phyloP scores from a whole-genome alignment of 2,797 vertebrate species.

The Aplochiton taeniatus region DNA sequence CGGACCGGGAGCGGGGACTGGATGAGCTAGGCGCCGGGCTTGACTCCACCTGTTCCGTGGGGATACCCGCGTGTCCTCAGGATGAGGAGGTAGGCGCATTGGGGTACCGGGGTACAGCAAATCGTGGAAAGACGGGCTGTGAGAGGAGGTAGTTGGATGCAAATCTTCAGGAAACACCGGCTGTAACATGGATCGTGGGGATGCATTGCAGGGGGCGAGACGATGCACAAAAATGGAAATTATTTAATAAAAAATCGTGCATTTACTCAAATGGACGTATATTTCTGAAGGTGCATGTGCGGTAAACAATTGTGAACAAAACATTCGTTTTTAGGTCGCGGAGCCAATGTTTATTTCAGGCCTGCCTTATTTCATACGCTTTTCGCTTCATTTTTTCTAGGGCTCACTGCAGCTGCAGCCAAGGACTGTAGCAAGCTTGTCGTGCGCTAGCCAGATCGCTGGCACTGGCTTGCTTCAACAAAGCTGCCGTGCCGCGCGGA shows the following conservation, averaged over 20 bases:
- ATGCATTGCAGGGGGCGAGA: slow-evolving; percentile 56
- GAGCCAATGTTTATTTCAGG: slow-evolving; percentile 68
- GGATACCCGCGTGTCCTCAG: slow-evolving; percentile 74
- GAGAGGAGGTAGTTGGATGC: slow-evolving; percentile 66
- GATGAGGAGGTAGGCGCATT: slow-evolving; percentile 79
- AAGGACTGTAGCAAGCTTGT: neutral
- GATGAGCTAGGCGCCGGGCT: slow-evolving; percentile 69
- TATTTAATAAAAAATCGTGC: slow-evolving; percentile 1
- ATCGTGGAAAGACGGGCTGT: slow-evolving; percentile 53
- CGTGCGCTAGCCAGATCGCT: slow-evolving; percentile 16
- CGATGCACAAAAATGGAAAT: slow-evolving; percentile 41
- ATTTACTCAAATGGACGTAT: neutral
- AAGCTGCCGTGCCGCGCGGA: neutral
- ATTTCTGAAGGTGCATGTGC: slow-evolving; percentile 29
- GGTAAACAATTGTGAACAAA: slow-evolving; percentile 31
- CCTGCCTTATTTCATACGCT: slow-evolving; percentile 64
- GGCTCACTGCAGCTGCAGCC: slow-evolving; percentile 66
- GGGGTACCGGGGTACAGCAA: slow-evolving; percentile 30
- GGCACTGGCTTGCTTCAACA: slow-evolving; percentile 19
- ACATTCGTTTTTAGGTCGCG: slow-evolving; percentile 29
- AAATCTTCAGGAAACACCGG: slow-evolving; percentile 75
- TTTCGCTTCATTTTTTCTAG: slow-evolving; percentile 49
- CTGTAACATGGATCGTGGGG: slow-evolving; percentile 59
- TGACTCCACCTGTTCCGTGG: slow-evolving; percentile 65
- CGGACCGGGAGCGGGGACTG: slow-evolving; percentile 70